Conservation (phyloP, 1,140 invertebrate species). For the Drosophila bocki region DNA sequence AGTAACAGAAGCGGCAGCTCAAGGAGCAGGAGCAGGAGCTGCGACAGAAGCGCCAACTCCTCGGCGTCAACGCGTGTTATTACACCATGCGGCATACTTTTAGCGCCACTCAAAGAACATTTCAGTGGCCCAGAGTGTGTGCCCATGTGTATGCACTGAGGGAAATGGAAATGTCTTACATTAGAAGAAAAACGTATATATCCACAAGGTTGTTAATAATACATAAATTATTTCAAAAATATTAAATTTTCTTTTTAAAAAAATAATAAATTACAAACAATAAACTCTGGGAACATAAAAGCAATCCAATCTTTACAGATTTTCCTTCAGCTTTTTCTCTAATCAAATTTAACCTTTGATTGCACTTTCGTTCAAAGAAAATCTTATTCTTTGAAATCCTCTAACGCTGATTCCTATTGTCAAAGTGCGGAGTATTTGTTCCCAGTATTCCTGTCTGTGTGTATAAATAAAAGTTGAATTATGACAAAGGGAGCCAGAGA, state of each 20-base stretch:
- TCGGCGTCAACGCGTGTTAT: slow-evolving; percentile 67
- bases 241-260: background rate
- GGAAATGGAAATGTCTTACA: background rate
- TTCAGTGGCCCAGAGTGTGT: slow-evolving; percentile 49
- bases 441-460: slow-evolving; percentile 37
- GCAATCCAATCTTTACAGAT: background rate
- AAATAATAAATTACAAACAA: background rate
- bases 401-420: slow-evolving; percentile 2
- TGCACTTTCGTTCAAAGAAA: background rate
- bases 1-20: slow-evolving; percentile 9
- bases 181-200: too few species aligned
- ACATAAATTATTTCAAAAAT: background rate
- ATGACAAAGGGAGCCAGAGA: slow-evolving; percentile 65
- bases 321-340: background rate
- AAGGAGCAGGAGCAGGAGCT: background rate
- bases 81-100: slow-evolving; percentile 81
- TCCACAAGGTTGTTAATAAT: background rate
- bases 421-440: slow-evolving; percentile 2
- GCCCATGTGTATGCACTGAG: slow-evolving; percentile 8
- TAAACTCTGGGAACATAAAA: too few species aligned
- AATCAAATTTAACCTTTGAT: background rate
- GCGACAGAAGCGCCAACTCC: slow-evolving; percentile 34
- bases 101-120: slow-evolving; percentile 77
- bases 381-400: background rate
- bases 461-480: slow-evolving; percentile 79